Percentiles rank a stretch among this genome's conserved stretches.
phyloP scores from a whole-genome alignment of 2,113 vertebrate genomes.

The Oryzias curvinotus region DNA sequence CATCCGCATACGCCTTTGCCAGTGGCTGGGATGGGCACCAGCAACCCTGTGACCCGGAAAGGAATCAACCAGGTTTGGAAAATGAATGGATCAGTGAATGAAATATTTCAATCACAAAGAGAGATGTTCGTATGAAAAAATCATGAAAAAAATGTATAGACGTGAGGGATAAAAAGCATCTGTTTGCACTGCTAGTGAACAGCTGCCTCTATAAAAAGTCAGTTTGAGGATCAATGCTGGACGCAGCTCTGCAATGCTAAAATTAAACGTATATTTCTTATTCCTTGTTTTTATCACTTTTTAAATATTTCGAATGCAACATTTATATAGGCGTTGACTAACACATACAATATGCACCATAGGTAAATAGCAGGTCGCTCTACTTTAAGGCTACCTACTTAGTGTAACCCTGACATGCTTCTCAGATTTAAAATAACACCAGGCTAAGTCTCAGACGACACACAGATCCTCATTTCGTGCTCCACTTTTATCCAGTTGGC shows the following conservation, averaged over 20 bases:
- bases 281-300: neutral
- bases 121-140: too few species aligned
- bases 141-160: too few species aligned
- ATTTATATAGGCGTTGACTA: slow-evolving; percentile 18
- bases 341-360: neutral
- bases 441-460: slow-evolving; percentile 74
- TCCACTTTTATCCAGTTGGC: slow-evolving; percentile 57
- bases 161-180: too few species aligned
- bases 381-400: slow-evolving; percentile 67
- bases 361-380: slow-evolving; percentile 31
- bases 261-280: neutral
- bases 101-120: too few species aligned
- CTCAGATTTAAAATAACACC: slow-evolving; percentile 65
- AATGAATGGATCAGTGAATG: too few species aligned
- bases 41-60: too few species aligned
- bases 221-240: neutral
- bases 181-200: too few species aligned
- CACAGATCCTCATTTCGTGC: slow-evolving; percentile 61
- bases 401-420: slow-evolving; percentile 70
- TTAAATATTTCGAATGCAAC: slow-evolving; percentile 6
- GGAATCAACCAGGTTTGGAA: too few species aligned
- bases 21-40: too few species aligned
- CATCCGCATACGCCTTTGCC: too few species aligned
- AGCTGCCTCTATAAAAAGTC: too few species aligned
- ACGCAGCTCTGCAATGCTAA: neutral